Evolutionary conservation across 2,113 vertebrate species (phyloP), one percentile per base, ranked within the genome.

Genomic region (Rhipidura dahli): DNA sequence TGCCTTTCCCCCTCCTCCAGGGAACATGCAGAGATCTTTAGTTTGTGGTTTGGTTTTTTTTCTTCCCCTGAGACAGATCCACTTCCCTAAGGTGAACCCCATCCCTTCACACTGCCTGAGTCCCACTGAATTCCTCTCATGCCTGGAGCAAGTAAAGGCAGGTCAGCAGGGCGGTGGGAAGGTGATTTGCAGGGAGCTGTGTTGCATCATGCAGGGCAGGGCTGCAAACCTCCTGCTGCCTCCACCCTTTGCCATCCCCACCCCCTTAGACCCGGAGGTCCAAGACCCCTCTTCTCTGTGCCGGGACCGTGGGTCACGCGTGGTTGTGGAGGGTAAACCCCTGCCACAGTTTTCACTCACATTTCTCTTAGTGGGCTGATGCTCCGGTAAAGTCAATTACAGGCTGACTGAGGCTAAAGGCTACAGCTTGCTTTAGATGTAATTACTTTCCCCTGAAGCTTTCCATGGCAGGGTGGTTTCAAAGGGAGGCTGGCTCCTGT

Each of bases 141-240:
- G 65, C 93, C 93, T 7, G 1, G 31, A 75, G 93, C 93, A 87
- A 95, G 96, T 87, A 75, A 93, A 90, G 93, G 50, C 93, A 94
- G 90, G 82, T 66, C 93, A 87, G 4, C 3, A 8, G 40, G 37
- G 54, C 0, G 9, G n/a, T 57, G 81, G 77, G 78, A 89, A 91
- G 69, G 57, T 0, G 9, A 44, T 83, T 15, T 35, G 87, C 39
- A 77, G 30, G 37, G 69, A 96, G 51, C n/a, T 2, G 3, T 0
- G 1, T 30, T 89, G 81, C 60, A 54, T 66, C 56, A 37, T 6
- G 11, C 73, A 65, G 81, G 68, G 51, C 61, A 86, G 71, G 44
- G 89, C 23, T 76, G 66, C 49, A 51, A 83, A 69, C 20, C 39
- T 65, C 40, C 63, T 30, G 53, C 39, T 2, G 21, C 47, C 65